Base-by-base conservation (phyloP, 37 sponge, comb jelly and placozoan species). In the Chondrilla cf. caribensis region DNA sequence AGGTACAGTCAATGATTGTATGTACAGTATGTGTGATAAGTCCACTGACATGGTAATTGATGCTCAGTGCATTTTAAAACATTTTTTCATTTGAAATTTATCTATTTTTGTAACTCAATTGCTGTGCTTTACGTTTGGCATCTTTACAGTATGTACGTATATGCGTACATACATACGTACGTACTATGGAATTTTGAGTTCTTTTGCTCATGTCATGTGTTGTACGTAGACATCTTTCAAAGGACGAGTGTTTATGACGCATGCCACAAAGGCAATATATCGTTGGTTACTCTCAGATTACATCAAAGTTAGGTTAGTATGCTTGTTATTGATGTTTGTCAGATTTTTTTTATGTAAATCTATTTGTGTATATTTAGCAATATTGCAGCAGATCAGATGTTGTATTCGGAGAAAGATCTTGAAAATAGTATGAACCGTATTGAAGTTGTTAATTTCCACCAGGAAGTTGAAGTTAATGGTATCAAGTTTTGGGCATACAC, bases 261-360 rank as follows among this genome's bases (percentile, higher is more conserved):
- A 95, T 77, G 96, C 99, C 24, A 95, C 99, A 15, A 98, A 98
- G 65, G 96, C 99, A 29, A 96, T 98, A n/a, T 98, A 95, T 41
- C 83, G 97, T 35, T 98, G 99, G 99, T 83, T 98, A 22, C 86
- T 98, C 41, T 90, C 99, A n/a, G 99, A 98, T 78, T 98, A 96
- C 83, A 92, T 98, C 80, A 98, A 98, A 91, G 97, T 96, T 59
- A 96, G 98, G 93, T 95, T 47, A 78, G 86, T 77, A 19, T 6
- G 64, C 15, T 19, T n/a, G 22, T 29, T 29, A 62, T 6, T n/a
- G 6, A 62, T n/a, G 15, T 51, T 42, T 42, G 6, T 25, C 54
- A 32, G 9, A 11, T 78, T 9, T 47, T n/a, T 44, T 22, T 22
- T 60, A 4, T 81, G 65, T 81, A 47, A 58, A 17, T 58, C 65